A percentile compares a stretch with the other conserved stretches of the same genome.
These are phyloP conservation scores for Cyclina sinensis DNA, from an alignment of 1,140 invertebrate species.

Conservation along the genomic window DNA sequence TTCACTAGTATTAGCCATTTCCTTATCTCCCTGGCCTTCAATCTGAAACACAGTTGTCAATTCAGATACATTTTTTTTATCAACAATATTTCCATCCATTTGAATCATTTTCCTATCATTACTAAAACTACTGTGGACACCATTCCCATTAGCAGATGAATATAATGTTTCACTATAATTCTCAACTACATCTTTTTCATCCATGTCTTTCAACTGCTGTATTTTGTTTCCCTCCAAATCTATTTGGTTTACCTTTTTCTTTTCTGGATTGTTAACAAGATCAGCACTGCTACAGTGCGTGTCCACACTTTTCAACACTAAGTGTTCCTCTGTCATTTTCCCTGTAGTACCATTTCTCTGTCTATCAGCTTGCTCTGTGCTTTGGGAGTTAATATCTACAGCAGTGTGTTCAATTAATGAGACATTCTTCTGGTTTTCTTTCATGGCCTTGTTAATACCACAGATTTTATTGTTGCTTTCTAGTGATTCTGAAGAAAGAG, in stretches of 20 bases:
- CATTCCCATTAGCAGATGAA: background rate
- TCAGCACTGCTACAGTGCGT: no score
- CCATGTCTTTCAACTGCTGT: background rate
- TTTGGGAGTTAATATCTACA: constrained; percentile 14
- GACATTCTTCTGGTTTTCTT: background rate
- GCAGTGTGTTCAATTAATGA: background rate
- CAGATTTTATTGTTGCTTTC: no score
- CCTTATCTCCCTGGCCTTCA: background rate
- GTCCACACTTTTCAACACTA: no score
- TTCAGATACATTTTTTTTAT: background rate
- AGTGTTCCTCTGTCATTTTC: background rate
- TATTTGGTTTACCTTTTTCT: background rate
- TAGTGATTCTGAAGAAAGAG: no score
- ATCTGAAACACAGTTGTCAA: background rate
- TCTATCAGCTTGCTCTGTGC: background rate
- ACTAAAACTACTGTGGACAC: background rate
- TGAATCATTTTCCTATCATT: background rate
- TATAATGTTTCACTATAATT: background rate
- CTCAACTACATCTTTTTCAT: background rate
- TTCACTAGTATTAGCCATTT: constrained; percentile 9
- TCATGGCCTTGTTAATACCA: background rate
- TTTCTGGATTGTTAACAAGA: no score
- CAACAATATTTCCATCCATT: background rate
- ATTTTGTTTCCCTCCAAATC: background rate
- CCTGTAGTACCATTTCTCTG: background rate